phyloP scores from a whole-genome alignment of 2,113 vertebrate genomes.

The Eudorcas thomsonii region DNA sequence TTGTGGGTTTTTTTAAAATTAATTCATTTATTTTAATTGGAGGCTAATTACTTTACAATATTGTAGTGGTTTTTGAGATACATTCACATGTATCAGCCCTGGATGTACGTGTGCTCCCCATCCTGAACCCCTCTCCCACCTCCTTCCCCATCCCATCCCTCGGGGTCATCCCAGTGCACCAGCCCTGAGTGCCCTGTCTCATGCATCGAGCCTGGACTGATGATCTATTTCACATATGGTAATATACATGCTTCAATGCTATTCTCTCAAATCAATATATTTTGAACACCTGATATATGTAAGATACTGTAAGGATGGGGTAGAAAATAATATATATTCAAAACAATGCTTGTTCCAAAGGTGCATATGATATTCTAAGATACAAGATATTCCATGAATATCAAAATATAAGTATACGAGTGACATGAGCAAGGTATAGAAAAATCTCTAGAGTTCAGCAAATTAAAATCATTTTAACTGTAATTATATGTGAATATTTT shows the following conservation, averaged over 20 bases:
- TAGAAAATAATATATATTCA: neutral
- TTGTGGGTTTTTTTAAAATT: neutral
- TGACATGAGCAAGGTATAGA: neutral
- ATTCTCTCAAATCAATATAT: neutral
- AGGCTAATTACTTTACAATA: neutral
- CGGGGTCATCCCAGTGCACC: neutral
- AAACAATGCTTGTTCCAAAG: neutral
- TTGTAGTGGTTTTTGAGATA: neutral
- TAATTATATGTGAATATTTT: neutral
- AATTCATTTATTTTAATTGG: neutral
- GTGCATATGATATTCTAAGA: neutral
- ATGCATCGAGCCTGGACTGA: neutral
- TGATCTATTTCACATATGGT: fast-evolving
- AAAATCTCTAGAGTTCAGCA: neutral
- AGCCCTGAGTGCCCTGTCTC: neutral
- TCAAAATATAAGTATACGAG: neutral
- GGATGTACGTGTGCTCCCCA: neutral
- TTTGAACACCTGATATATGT: neutral
- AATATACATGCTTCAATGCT: neutral
- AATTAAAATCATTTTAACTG: neutral
- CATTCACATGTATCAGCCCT: neutral
- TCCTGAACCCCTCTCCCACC: neutral
- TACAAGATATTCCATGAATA: neutral
- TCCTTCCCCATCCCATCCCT: neutral
- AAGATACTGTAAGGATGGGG: neutral